Evolutionary conservation across 2,113 vertebrate genomes (phyloP).

Genomic region (Bubo scandiacus): DNA sequence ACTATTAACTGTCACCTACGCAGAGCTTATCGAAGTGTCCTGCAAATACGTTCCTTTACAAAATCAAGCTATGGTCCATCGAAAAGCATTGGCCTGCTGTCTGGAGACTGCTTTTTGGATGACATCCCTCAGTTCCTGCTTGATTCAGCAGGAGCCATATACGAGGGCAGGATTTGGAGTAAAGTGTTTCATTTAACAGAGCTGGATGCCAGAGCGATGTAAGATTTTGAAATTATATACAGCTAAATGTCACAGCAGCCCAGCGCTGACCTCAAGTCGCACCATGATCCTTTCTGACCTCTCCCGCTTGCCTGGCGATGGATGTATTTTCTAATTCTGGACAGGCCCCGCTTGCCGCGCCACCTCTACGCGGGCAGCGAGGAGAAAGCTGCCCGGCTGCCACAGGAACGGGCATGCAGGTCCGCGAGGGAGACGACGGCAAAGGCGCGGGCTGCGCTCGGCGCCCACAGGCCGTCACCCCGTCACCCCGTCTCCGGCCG

Average conservation of each 20-base stretch:
- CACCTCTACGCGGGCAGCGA: fast-evolving
- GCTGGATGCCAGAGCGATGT: neutral
- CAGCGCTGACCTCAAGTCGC: neutral
- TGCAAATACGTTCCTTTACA: fast-evolving
- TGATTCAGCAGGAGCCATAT: neutral
- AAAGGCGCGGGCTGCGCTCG: neutral
- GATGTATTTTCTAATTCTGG: neutral
- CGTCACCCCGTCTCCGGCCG: too few relatives aligned
- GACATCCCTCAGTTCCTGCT: neutral
- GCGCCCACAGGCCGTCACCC: neutral
- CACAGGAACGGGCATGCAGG: neutral
- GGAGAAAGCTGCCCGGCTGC: neutral
- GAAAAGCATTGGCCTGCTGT: neutral
- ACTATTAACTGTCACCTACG: neutral
- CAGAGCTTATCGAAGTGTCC: fast-evolving
- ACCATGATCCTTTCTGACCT: neutral
- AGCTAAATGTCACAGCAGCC: neutral
- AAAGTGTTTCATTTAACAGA: neutral
- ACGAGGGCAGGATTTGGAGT: neutral
- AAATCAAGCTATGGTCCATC: fast-evolving
- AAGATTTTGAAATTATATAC: neutral
- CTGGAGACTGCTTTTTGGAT: neutral
- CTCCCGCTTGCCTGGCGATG: neutral
- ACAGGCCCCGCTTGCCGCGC: neutral
- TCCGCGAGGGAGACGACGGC: fast-evolving